These are phyloP conservation scores for Cyrtodaria siliqua DNA, from an alignment of 2,888 invertebrate species.

Conservation along the genomic window DNA sequence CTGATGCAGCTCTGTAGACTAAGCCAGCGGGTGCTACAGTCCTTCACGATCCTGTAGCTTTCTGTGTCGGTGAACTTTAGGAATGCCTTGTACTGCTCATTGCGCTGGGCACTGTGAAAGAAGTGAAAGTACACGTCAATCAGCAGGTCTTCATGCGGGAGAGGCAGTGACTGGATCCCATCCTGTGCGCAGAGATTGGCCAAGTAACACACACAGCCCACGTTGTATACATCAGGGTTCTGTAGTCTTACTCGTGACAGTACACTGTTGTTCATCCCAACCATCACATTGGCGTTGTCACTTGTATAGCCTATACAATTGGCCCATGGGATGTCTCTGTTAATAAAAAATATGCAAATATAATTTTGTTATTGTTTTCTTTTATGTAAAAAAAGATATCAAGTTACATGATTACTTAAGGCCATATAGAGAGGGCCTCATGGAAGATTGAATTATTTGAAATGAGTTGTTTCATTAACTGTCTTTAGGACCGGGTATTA, in stretches of 20 bases:
- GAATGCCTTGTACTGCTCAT: constrained; percentile 43
- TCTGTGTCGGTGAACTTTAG: constrained; percentile 45
- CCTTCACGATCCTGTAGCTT: constrained; percentile 43
- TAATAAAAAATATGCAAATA: constrained; percentile 23
- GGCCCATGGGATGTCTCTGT: constrained; percentile 43
- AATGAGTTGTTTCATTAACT: too few species aligned
- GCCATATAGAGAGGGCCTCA: too few species aligned
- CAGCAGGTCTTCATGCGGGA: constrained; percentile 47
- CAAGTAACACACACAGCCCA: constrained; percentile 34
- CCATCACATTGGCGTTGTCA: constrained; percentile 52
- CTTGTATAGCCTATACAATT: constrained; percentile 39
- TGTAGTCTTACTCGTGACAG: constrained; percentile 19
- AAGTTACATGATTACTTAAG: too few species aligned
- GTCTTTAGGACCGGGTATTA: too few species aligned
- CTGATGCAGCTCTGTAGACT: constrained; percentile 31
- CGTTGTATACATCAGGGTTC: constrained; percentile 9
- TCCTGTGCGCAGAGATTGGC: constrained; percentile 24
- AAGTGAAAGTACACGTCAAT: constrained; percentile 48
- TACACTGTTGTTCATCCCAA: constrained; percentile 28
- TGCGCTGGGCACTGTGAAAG: constrained; percentile 33
- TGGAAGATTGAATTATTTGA: too few species aligned
- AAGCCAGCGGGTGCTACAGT: constrained; percentile 40
- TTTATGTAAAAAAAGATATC: too few species aligned
- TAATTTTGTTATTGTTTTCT: too few species aligned
- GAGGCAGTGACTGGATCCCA: constrained; percentile 33